Conservation (phyloP, 2,113 vertebrate species). For the Blennius ocellaris region DNA sequence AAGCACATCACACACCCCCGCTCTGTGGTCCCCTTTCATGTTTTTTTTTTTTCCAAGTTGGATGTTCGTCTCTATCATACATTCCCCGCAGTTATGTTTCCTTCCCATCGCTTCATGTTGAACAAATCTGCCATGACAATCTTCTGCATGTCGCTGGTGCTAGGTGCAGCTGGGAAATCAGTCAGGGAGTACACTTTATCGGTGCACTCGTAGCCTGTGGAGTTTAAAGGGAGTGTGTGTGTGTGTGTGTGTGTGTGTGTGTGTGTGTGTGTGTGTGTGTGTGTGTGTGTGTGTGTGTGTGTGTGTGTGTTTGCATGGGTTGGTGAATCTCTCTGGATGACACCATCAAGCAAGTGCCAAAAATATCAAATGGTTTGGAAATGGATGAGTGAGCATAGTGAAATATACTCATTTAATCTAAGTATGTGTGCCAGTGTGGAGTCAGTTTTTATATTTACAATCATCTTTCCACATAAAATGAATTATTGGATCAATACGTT, state of each 20-base stretch:
- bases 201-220: constrained; percentile 46
- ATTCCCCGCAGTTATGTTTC: constrained; percentile 68
- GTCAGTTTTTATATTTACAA: no score
- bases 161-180: constrained; percentile 56
- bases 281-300: not conserved
- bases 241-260: constrained; percentile 5
- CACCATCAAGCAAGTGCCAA: constrained; percentile 11
- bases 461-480: not conserved
- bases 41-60: constrained; percentile 39
- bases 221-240: constrained; percentile 16
- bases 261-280: not conserved
- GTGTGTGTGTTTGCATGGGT: not conserved
- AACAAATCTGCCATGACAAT: constrained; percentile 76
- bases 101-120: constrained; percentile 62
- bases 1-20: constrained; percentile 15
- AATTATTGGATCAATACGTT: not conserved
- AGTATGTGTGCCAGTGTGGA: no score
- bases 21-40: constrained; percentile 42
- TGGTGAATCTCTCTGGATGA: constrained; percentile 29
- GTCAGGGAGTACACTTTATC: constrained; percentile 55
- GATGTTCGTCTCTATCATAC: constrained; percentile 60
- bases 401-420: not conserved
- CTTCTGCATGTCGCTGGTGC: constrained; percentile 49
- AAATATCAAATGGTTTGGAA: constrained; percentile 26
- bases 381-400: not conserved